Evolutionary conservation across 1,140 invertebrate genomes (phyloP).

Genomic region (Lysiphlebus fabarum): DNA sequence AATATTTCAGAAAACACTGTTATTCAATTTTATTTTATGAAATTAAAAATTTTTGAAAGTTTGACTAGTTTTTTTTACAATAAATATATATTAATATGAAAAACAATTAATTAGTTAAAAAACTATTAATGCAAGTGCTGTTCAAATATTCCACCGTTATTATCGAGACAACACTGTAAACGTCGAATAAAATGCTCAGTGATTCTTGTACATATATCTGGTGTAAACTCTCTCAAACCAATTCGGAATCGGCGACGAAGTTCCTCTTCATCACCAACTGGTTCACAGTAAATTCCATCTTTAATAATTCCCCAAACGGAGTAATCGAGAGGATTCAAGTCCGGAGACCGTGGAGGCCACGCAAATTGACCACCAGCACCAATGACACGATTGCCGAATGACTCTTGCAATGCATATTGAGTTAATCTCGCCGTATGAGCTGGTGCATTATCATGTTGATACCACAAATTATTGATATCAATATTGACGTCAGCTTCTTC

Average conservation of each 20-base stretch:
- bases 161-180: background rate
- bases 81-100: too few relatives aligned
- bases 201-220: background rate
- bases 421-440: constrained; percentile 11
- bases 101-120: too few relatives aligned
- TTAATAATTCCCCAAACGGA: constrained; percentile 39
- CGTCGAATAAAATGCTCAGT: background rate
- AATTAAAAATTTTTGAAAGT: too few relatives aligned
- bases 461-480: constrained; percentile 25
- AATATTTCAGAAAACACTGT: too few relatives aligned
- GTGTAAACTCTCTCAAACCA: constrained; percentile 11
- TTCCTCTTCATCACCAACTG: background rate
- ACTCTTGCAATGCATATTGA: background rate
- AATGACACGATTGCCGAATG: constrained; percentile 15
- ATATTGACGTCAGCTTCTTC: constrained; percentile 22
- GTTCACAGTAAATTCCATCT: constrained; percentile 34
- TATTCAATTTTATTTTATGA: too few relatives aligned
- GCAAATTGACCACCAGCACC: background rate
- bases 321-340: constrained; percentile 33
- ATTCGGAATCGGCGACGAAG: constrained; percentile 6
- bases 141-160: constrained; percentile 14
- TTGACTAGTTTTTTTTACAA: too few relatives aligned
- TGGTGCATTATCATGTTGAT: constrained; percentile 30
- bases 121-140: background rate
- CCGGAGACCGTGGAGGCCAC: constrained; percentile 31